Evolutionary conservation across 2,888 invertebrate species (phyloP).

Genomic region (Esperia sulphurella): DNA sequence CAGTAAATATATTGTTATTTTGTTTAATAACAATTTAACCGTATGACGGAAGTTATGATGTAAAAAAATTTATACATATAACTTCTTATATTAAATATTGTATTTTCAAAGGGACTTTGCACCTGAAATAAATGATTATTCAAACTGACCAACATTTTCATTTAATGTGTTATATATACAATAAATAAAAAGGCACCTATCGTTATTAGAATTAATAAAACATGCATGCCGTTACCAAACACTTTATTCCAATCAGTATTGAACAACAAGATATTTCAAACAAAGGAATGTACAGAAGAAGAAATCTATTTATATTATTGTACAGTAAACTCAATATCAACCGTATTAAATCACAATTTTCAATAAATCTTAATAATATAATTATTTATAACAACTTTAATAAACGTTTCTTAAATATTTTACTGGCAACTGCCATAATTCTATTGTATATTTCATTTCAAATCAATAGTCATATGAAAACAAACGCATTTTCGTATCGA

Average conservation of each 20-base stretch:
- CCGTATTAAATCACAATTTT: not conserved
- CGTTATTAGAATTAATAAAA: too few relatives aligned
- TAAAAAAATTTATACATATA: too few relatives aligned
- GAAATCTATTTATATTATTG: not conserved
- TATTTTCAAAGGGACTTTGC: too few relatives aligned
- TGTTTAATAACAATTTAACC: too few relatives aligned
- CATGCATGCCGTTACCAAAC: not conserved
- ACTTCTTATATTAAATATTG: too few relatives aligned
- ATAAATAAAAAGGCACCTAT: not conserved
- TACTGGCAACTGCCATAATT: not conserved
- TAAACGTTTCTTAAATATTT: not conserved
- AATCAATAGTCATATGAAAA: too few relatives aligned
- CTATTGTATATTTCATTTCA: not conserved
- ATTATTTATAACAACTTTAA: slow-evolving; percentile 1
- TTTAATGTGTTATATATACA: too few relatives aligned
- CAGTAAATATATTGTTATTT: too few relatives aligned
- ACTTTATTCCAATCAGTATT: not conserved
- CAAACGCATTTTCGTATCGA: too few relatives aligned
- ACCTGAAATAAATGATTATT: too few relatives aligned
- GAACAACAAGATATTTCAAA: not conserved
- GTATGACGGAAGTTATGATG: too few relatives aligned
- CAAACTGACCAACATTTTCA: too few relatives aligned
- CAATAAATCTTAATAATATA: not conserved
- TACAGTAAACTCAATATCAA: slow-evolving; percentile 1
- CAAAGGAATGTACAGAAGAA: not conserved